Percentiles rank a stretch among this genome's conserved stretches.
Conservation (phyloP, 2,888 invertebrate genomes). For the Candidula unifasciata region DNA sequence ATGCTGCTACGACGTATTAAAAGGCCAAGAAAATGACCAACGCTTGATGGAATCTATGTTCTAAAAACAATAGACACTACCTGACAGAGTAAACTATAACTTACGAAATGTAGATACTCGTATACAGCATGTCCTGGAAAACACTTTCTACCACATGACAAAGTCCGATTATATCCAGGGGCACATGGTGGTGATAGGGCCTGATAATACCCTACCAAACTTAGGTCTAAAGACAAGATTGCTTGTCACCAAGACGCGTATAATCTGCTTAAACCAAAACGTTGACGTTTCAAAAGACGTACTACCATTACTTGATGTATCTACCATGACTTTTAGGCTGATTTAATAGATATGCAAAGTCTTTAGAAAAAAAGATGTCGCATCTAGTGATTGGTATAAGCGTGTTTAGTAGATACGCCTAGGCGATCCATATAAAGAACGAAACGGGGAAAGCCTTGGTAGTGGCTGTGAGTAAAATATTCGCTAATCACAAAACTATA, state of each 20-base stretch:
- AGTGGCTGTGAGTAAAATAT: background rate
- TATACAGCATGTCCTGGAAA: too few relatives aligned
- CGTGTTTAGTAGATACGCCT: background rate
- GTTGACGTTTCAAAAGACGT: background rate
- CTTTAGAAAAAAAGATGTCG: background rate
- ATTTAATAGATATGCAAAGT: background rate
- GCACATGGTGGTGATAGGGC: too few relatives aligned
- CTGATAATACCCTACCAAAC: too few relatives aligned
- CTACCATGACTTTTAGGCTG: background rate
- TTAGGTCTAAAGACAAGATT: too few relatives aligned
- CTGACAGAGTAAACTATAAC: too few relatives aligned
- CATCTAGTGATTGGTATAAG: background rate
- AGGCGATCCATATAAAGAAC: background rate
- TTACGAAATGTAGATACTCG: too few relatives aligned
- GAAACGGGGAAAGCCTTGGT: background rate
- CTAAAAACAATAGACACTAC: too few relatives aligned
- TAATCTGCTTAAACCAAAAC: background rate
- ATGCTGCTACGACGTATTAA: too few relatives aligned
- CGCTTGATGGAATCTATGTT: too few relatives aligned
- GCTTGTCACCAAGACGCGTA: background rate
- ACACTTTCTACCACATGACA: too few relatives aligned
- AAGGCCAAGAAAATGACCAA: too few relatives aligned
- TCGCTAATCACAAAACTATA: background rate
- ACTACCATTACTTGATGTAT: background rate
- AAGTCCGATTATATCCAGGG: too few relatives aligned